Base-by-base conservation (phyloP, 2,113 vertebrate genomes). In the Bufo bufo region DNA sequence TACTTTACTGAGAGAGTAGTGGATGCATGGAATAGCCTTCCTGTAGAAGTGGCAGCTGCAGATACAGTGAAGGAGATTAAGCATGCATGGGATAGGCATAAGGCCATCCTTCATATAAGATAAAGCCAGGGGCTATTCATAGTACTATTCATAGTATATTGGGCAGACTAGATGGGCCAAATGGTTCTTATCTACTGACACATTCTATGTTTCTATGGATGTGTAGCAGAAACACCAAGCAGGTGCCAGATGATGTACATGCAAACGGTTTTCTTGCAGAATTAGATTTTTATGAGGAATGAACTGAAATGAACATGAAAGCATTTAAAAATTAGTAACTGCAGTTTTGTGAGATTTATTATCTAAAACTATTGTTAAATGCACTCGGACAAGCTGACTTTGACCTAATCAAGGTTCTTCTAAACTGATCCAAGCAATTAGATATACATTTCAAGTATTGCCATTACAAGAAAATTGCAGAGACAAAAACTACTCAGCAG, bases 351-450 rank as follows among this genome's bases (percentile, higher is more conserved):
- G 8, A 50, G 54, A 81, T 81, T 81, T 61, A 61, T 69, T 84
- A 52, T 47, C 65, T 89, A 78, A 82, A 77, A 11, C 49, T 47
- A 83, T 63, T 54, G 80, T 84, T 83, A 56, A 84, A 89, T 89
- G 72, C 49, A 77, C 69, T 52, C 78, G 16, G 45, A 63, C 47
- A 59, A 89, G 81, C 71, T 43, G 63, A 84, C 58, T 88, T 84
- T 88, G 87, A 75, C 81, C 87, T 84, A 88, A 84, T 89, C 72
- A 84, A 89, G 74, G 56, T 61, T 83, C 87, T 89, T 77, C n/a
- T 78, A 89, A 88, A 88, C 71, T 43, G 84, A 89, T 84, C 87
- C 75, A 50, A 65, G 81, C 87, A 78, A 89, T 89, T 84, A 89
- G 77, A 89, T 83, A 74, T 88, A 83, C n/a, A 56, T 87, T 63